phyloP scores from a whole-genome alignment of 1,140 invertebrate species.

The Zophobas morio region DNA sequence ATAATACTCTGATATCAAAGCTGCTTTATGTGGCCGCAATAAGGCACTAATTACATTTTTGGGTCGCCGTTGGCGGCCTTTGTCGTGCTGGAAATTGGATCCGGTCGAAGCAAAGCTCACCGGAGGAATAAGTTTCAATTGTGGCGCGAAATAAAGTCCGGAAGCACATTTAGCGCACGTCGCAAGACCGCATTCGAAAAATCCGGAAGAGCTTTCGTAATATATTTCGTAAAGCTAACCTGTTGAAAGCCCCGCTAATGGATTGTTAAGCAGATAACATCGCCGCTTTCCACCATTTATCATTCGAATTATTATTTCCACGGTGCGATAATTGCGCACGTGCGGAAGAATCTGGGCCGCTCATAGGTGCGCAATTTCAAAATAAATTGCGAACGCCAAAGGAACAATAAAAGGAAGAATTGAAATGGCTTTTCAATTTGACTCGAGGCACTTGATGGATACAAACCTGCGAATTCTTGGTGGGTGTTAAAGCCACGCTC shows the following conservation, averaged over 20 bases:
- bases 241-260: slow-evolving; percentile 49
- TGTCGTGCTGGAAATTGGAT: slow-evolving; percentile 2
- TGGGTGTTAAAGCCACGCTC: slow-evolving; percentile 24
- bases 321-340: slow-evolving; percentile 33
- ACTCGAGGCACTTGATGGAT: slow-evolving; percentile 48
- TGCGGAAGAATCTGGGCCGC: slow-evolving; percentile 8
- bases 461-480: slow-evolving; percentile 46
- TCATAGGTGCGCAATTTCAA: slow-evolving; percentile 34
- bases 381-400: slow-evolving; percentile 35
- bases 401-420: slow-evolving; percentile 41
- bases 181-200: slow-evolving; percentile 38
- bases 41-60: slow-evolving; percentile 21
- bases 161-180: slow-evolving; percentile 35
- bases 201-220: slow-evolving; percentile 45
- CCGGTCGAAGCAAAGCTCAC: slow-evolving; percentile 19
- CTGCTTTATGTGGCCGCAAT: slow-evolving; percentile 2
- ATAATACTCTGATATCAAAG: slow-evolving; percentile 15
- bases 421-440: slow-evolving; percentile 48
- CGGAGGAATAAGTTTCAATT: slow-evolving; percentile 40
- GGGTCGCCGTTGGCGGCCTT: neutral
- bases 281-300: slow-evolving; percentile 45
- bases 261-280: slow-evolving; percentile 50
- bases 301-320: slow-evolving; percentile 46
- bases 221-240: slow-evolving; percentile 49
- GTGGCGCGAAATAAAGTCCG: slow-evolving; percentile 33